Base-by-base conservation (phyloP, 1,140 invertebrate species). In the Periplaneta americana region DNA sequence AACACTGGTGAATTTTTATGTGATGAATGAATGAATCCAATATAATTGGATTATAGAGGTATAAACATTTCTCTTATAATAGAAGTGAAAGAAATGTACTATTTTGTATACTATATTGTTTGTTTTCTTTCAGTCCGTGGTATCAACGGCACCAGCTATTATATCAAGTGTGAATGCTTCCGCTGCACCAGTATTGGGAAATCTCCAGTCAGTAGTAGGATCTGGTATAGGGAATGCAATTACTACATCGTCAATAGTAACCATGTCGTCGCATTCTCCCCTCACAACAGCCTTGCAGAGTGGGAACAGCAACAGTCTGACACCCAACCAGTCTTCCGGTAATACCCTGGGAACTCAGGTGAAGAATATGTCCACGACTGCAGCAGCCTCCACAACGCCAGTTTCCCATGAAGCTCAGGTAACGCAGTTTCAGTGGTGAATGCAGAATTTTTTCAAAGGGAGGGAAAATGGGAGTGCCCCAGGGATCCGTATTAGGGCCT, bases 151-250 rank as follows among this genome's bases (percentile, higher is more conserved):
- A 8, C 76, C 35, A 39, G n/a, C 74, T 75, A 75, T n/a, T 75
- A 31, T 75, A 5, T 32, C 74, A 8, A 75, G 28, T 32, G 34
- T 78, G 31, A 78, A 11, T 78, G 18, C 18, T 34, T 76, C 75
- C 6, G 35, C 76, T 2, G 28, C 35, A 3, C 35, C 76, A 36
- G 76, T 17, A 35, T 34, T 78, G 33, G 76, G 76, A 31, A 78
- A 78, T 78, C 76, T 78, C 1, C 76, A 78, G 35, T 78, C 76
- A 35, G 76, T 78, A 28, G 36, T 78, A 31, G 76, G 76, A 34
- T 35, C 76, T 15, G 76, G 76, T 36, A 78, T 36, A 17, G 15
- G 34, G 13, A 78, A 78, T 39, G 28, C 36, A 28, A 31, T 78
- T 34, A 28, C 76, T 28, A 36, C 76, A 2, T 28, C 76, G 13